Base-by-base conservation (phyloP, 2,113 vertebrate species). In the Pelecanoides urinatrix region DNA sequence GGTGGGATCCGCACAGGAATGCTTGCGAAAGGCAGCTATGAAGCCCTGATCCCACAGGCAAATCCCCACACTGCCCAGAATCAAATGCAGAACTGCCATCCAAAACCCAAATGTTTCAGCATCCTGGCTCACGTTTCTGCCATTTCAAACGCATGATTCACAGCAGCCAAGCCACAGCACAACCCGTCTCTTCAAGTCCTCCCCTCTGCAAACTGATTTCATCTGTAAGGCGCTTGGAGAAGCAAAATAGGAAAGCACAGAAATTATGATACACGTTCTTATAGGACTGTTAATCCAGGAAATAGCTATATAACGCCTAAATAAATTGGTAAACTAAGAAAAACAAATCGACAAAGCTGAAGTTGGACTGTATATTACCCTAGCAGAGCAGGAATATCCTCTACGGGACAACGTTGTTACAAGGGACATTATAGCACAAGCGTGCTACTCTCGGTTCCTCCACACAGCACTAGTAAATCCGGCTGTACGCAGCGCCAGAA, bases 1-100 rank as follows among this genome's bases (percentile, higher is more conserved):
- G 63, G 88, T 44, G 63, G 85, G 96, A 92, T 92, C 96, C 80
- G 65, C 63, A 11, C 67, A 71, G 88, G 92, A 94, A 96, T 62
- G 82, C 79, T 90, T 14, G 5, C 1, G 1, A 84, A 88, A 88
- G 84, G 68, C 88, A 92, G 1, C 75, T 74, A 15, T 38, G 63
- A 63, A 80, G 86, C 36, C 71, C 80, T 75, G 56, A 66, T 56
- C 88, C 79, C 67, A 8, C 84, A n/a, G 36, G 87, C 93, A 93
- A 66, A 93, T 88, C 71, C 84, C 52, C 26, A 14, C 1, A 0
- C n/a, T 84, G 84, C n/a, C 36, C 40, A 10, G 83, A 47, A 62
- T 59, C 70, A 45, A 45, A 66, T 22, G 44, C 55, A 77, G 55
- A 76, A 7, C 66, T 68, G 56, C 36, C 67, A 65, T 56, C 77